Evolutionary conservation across 1,140 invertebrate genomes (phyloP), one percentile per base, ranked within the genome.

Genomic region (Pseudomyrmex gracilis): DNA sequence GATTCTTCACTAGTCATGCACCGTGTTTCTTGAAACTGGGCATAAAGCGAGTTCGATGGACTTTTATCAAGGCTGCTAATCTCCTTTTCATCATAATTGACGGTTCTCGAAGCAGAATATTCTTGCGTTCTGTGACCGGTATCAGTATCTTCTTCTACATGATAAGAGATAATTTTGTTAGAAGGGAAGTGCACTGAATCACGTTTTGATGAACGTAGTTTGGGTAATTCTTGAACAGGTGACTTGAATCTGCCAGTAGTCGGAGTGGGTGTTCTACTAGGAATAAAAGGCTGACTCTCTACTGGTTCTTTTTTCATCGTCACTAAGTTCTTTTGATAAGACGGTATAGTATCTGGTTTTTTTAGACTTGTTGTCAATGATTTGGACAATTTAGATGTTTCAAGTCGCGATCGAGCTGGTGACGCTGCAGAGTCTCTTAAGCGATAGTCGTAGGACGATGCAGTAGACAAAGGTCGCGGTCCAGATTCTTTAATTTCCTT

Each of bases 321-420:
- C 0, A 94, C 92, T 8, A 94, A 63, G 67, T 94, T 87, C 22
- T 89, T 92, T 45, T 94, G 94, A 70, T 94, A 94, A 2, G 58
- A 86, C 0, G 94, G 94, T 17, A 94, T 94, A 0, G 92, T 91
- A 55, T 93, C 93, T 0, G 94, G 93, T 73, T 93, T 93, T 63
- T 93, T 94, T 0, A 94, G 57, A 13, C 90, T 84, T 0, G 89
- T 90, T 0, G 89, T 88, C 7, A 92, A 77, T 10, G 84, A 83
- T 49, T 88, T 91, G 47, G 9, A 53, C 22, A 47, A 66, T 53
- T 84, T 85, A 0, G 93, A 92, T 0, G 92, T 94, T 34, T 93
- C 58, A 66, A 93, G 86, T 47, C 93, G 88, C 8, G 92, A 92
- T 74, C 93, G 80, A 1, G 92, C 83, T 7, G 93, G 92, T 5